Evolutionary conservation across 2,888 invertebrate species (phyloP).

Genomic region (Drosophila kanekoi): DNA sequence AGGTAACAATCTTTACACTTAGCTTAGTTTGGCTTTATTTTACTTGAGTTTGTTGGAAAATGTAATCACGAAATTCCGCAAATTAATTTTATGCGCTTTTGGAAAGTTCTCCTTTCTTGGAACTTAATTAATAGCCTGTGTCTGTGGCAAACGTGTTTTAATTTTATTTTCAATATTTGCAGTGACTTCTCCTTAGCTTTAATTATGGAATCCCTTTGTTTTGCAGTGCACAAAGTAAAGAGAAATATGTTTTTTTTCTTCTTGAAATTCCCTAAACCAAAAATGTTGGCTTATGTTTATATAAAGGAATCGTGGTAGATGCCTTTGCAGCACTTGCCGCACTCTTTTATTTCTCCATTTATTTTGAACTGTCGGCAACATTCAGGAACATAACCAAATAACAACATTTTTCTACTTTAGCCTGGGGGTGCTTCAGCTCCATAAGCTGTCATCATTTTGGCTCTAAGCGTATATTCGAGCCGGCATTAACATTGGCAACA

Average conservation of each 20-base stretch:
- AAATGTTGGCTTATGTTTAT: neutral
- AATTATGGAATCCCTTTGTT: neutral
- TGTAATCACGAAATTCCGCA: no score
- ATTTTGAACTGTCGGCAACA: slow-evolving; percentile 46
- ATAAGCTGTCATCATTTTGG: slow-evolving; percentile 55
- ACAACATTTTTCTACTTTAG: slow-evolving; percentile 20
- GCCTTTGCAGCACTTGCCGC: slow-evolving; percentile 3
- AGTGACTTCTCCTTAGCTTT: neutral
- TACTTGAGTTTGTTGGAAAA: no score
- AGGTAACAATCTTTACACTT: neutral
- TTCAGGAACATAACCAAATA: slow-evolving; percentile 19
- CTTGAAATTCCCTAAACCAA: neutral
- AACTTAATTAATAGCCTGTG: neutral
- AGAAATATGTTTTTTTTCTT: neutral
- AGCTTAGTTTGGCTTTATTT: no score
- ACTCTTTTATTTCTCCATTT: slow-evolving; percentile 23
- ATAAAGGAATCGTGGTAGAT: neutral
- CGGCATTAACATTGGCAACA: slow-evolving; percentile 63
- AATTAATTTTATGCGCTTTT: no score
- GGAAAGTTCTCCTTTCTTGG: neutral
- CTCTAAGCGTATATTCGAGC: slow-evolving; percentile 36
- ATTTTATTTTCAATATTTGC: no score
- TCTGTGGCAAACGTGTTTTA: neutral
- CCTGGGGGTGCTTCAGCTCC: slow-evolving; percentile 28
- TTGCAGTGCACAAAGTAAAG: neutral